Percentiles rank a stretch among this genome's conserved stretches.
Evolutionary conservation across 2,797 vertebrate genomes (phyloP).

Genomic region (Ceryle rudis): DNA sequence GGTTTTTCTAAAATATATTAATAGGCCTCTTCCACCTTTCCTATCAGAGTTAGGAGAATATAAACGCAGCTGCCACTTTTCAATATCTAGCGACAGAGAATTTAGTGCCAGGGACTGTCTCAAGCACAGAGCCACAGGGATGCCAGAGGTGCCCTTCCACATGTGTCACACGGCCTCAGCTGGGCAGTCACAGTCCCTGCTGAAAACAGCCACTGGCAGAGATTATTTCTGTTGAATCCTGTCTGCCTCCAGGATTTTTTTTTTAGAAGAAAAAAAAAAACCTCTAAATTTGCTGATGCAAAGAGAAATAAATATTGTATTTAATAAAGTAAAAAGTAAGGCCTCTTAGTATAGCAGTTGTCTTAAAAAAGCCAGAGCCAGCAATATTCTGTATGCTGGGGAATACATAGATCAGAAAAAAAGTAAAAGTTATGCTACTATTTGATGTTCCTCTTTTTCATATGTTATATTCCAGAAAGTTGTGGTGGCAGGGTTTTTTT

Average conservation of each 20-base stretch:
- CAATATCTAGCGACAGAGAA: not conserved
- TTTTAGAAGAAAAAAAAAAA: not conserved
- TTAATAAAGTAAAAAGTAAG: slow-evolving; percentile 64
- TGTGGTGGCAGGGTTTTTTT: not conserved
- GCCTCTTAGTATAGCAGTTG: slow-evolving; percentile 15
- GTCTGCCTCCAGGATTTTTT: not conserved
- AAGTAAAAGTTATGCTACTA: not conserved
- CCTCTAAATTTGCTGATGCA: slow-evolving; percentile 11
- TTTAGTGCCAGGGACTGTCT: not conserved
- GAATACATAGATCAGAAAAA: not conserved
- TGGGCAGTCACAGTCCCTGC: not conserved
- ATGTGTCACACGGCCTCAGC: not conserved
- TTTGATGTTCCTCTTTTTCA: not conserved
- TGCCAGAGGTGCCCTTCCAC: not conserved
- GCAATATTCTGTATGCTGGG: not conserved
- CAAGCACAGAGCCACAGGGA: not conserved
- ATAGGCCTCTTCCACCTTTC: not conserved
- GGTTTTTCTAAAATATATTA: not conserved
- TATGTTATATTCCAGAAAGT: not conserved
- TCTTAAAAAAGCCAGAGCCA: slow-evolving; percentile 46
- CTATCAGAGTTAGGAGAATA: not conserved
- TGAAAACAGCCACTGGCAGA: not conserved
- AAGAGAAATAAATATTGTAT: slow-evolving; percentile 9
- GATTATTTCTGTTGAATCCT: not conserved
- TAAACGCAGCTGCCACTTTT: not conserved